These are phyloP conservation scores for Tricholaema leucomelas DNA, from an alignment of 2,113 vertebrate genomes.

Conservation along the genomic window DNA sequence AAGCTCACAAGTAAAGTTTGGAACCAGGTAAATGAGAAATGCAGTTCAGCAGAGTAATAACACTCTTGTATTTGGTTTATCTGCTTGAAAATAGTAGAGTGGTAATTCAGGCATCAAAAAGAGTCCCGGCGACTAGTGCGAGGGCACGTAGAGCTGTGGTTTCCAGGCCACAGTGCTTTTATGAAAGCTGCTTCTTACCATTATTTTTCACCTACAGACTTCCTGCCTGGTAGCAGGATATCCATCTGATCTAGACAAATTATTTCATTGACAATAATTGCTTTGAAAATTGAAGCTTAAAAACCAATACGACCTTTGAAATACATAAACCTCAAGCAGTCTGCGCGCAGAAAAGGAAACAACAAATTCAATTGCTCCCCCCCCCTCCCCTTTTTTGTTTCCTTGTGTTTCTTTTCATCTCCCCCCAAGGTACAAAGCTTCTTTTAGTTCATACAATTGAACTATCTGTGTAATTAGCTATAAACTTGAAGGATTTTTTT, in stretches of 20 bases:
- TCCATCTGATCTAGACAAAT: not conserved
- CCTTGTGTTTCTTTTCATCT: not conserved
- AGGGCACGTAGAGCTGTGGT: not conserved
- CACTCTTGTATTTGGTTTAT: not conserved
- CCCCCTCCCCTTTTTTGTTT: not conserved
- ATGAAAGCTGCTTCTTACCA: not conserved
- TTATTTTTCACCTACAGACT: not conserved
- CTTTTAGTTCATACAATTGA: not conserved
- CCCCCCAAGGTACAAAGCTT: not conserved
- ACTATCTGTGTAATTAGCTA: not conserved
- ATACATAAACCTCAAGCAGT: not conserved
- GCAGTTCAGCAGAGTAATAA: not conserved
- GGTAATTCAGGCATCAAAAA: not conserved
- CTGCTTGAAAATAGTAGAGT: not conserved
- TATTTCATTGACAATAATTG: not conserved
- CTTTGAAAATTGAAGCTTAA: not conserved
- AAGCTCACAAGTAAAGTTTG: not conserved
- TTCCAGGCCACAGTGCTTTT: not conserved
- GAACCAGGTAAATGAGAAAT: not conserved
- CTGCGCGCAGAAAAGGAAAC: not conserved
- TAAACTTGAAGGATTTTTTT: not conserved
- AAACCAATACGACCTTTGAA: fast-evolving
- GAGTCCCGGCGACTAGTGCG: not conserved
- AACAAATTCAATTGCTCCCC: not conserved
- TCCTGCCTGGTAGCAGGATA: not conserved